A percentile compares a stretch with the other conserved stretches of the same genome.
These are phyloP conservation scores for Conus ventricosus DNA, from an alignment of 1,140 invertebrate genomes.

Conservation along the genomic window DNA sequence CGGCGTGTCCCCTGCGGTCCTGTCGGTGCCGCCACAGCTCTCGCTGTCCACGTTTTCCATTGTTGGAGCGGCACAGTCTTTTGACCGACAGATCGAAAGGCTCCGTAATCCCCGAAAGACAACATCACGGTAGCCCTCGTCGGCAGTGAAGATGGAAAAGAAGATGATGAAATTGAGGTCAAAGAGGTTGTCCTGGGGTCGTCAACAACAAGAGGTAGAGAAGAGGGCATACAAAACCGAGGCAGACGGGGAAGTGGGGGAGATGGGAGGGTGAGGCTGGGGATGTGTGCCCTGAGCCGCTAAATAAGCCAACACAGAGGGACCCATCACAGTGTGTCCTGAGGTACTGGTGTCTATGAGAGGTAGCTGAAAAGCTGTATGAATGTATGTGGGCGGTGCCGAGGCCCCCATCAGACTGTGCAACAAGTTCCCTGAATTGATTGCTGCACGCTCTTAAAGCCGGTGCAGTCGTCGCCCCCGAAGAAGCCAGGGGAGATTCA, in stretches of 20 bases:
- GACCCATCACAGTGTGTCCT: constrained; percentile 17
- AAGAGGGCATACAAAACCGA: constrained; percentile 23
- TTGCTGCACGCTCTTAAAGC: constrained; percentile 27
- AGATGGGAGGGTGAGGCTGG: neutral
- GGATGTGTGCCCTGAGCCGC: constrained; percentile 31
- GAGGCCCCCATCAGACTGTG: constrained; percentile 31
- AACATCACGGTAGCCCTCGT: neutral
- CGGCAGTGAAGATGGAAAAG: neutral
- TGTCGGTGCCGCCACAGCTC: neutral
- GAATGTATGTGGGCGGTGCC: constrained; percentile 36
- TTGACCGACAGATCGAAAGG: constrained; percentile 37
- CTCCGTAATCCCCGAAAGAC: neutral
- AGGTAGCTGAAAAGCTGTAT: constrained; percentile 47
- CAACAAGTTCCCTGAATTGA: constrained; percentile 34
- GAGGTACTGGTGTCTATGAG: constrained; percentile 36
- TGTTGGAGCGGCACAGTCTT: constrained; percentile 10
- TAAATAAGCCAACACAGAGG: constrained; percentile 31
- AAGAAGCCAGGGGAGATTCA: constrained; percentile 9
- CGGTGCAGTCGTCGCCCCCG: neutral
- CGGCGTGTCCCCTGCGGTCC: neutral
- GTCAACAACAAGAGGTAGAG: constrained; percentile 38
- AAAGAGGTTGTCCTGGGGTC: constrained; percentile 15
- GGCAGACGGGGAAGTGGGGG: constrained; percentile 28
- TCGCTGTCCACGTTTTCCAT: neutral
- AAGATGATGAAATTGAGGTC: constrained; percentile 3